Conservation (phyloP, 92 coral and sea anemone species). For the Epizoanthus fatuus region DNA sequence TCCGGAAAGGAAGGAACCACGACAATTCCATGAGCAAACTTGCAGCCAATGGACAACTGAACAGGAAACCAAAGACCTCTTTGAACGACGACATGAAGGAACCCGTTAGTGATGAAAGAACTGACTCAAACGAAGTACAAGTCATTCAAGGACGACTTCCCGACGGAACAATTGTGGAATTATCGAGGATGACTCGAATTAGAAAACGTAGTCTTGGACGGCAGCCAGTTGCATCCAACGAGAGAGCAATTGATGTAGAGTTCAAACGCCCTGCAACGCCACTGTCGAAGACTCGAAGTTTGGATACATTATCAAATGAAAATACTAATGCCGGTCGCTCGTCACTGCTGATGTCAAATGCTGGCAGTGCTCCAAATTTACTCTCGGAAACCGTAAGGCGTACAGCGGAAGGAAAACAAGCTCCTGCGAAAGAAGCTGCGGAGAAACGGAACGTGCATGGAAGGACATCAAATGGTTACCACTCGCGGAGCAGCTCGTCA, state of each 20-base stretch:
- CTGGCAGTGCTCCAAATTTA: constrained; percentile 30
- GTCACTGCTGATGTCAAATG: neutral
- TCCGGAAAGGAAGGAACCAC: neutral
- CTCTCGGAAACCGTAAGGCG: neutral
- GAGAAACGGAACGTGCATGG: neutral
- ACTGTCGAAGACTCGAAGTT: constrained; percentile 36
- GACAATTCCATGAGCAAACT: neutral
- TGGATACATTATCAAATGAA: constrained; percentile 1
- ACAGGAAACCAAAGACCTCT: constrained; percentile 16
- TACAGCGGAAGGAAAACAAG: neutral
- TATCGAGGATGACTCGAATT: constrained; percentile 34
- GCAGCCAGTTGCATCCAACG: constrained; percentile 34
- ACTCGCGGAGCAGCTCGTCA: constrained; percentile 17
- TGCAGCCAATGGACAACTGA: neutral
- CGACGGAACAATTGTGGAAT: constrained; percentile 31
- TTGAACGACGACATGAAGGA: neutral
- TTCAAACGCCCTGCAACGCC: constrained; percentile 36
- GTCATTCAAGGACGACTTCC: constrained; percentile 45
- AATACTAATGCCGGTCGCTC: neutral
- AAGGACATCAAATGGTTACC: neutral
- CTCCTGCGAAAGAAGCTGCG: neutral
- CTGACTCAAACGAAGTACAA: constrained; percentile 17
- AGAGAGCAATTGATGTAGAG: constrained; percentile 48
- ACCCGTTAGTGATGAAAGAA: too few relatives aligned
- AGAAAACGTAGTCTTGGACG: constrained; percentile 35